phyloP scores from a whole-genome alignment of 2,113 vertebrate genomes.

The Caloenas nicobarica region DNA sequence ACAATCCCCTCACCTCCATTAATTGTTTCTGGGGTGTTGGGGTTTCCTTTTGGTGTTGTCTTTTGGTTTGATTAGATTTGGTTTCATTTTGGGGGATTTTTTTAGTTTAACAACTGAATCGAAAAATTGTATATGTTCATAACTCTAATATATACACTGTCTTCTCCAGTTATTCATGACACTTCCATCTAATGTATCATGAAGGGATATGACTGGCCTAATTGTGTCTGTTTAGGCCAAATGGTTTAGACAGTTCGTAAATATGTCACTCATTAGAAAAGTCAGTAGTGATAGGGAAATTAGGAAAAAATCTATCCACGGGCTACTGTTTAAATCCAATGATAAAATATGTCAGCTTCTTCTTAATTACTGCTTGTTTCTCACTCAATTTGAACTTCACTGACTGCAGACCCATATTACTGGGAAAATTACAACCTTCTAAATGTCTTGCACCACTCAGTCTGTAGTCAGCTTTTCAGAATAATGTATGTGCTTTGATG shows the following conservation, averaged over 20 bases:
- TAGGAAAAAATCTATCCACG: neutral
- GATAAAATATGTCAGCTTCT: neutral
- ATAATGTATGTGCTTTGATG: neutral
- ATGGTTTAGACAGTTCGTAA: neutral
- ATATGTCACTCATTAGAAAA: neutral
- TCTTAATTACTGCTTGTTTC: slow-evolving; percentile 6
- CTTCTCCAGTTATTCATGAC: neutral
- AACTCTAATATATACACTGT: neutral
- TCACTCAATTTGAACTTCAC: slow-evolving; percentile 15
- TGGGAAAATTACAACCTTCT: neutral
- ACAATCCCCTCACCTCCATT: too few relatives aligned
- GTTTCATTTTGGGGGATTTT: neutral
- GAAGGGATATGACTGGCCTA: neutral
- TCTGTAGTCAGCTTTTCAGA: neutral
- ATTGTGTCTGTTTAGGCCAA: neutral
- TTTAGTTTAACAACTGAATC: neutral
- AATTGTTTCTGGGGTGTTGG: neutral
- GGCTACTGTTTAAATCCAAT: slow-evolving; percentile 16
- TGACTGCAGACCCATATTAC: neutral
- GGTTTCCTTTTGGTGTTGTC: neutral
- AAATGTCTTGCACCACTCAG: neutral
- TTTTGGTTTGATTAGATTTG: neutral
- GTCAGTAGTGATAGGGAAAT: neutral
- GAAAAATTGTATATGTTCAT: neutral
- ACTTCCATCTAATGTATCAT: neutral